phyloP scores from a whole-genome alignment of 2,113 vertebrate genomes.

The Scomber scombrus region DNA sequence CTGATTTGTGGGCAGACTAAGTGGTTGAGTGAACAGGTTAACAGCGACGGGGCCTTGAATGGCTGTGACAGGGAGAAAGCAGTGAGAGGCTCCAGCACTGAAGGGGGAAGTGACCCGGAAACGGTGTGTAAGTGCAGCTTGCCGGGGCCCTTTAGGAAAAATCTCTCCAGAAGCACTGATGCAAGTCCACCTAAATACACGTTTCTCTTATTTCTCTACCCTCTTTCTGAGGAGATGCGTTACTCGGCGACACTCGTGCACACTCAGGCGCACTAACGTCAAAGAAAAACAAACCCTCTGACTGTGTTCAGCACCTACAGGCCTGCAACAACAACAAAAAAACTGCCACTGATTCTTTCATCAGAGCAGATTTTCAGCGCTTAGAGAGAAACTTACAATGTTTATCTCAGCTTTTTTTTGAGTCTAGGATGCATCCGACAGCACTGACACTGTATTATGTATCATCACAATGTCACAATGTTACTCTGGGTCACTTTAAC shows the following conservation, averaged over 20 bases:
- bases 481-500: neutral
- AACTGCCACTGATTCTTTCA: neutral
- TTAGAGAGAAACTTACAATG: too few relatives aligned
- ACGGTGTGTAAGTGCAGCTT: conserved; percentile 72
- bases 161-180: conserved; percentile 63
- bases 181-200: conserved; percentile 61
- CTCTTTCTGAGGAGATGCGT: conserved; percentile 26
- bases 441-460: neutral
- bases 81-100: conserved; percentile 70
- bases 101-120: conserved; percentile 82
- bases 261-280: neutral
- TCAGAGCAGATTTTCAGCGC: neutral
- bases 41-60: conserved; percentile 65
- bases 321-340: neutral
- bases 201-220: conserved; percentile 36
- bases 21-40: conserved; percentile 81
- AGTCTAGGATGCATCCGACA: neutral
- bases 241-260: conserved; percentile 7
- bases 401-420: neutral
- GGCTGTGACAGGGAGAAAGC: conserved; percentile 79
- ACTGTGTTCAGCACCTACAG: conserved; percentile 4
- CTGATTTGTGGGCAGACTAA: conserved; percentile 71
- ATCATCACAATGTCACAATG: neutral
- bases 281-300: conserved; percentile 13
- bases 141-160: conserved; percentile 63